phyloP scores from a whole-genome alignment of 2,888 invertebrate species.

The Griposia aprilina region DNA sequence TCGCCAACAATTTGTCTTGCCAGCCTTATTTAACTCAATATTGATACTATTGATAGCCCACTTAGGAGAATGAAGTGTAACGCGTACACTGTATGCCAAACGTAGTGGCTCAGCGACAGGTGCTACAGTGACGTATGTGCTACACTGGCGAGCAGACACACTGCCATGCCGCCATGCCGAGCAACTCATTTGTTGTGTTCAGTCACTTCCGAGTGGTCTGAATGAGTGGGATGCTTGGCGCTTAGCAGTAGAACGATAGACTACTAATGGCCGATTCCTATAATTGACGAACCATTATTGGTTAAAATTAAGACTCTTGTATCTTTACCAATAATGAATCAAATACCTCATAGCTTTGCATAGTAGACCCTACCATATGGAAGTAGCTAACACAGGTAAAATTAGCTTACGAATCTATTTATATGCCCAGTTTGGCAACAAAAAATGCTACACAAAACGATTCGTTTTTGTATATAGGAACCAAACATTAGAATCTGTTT shows the following conservation, averaged over 20 bases:
- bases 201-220: constrained; percentile 40
- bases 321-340: no score
- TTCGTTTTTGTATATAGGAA: no score
- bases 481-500: no score
- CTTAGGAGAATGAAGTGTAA: constrained; percentile 47
- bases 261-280: neutral
- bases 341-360: no score
- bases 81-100: constrained; percentile 19
- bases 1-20: neutral
- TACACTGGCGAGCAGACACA: constrained; percentile 28
- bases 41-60: constrained; percentile 55
- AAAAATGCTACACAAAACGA: no score
- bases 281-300: no score
- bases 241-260: neutral
- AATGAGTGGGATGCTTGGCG: constrained; percentile 18
- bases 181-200: constrained; percentile 33
- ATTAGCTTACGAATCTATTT: no score
- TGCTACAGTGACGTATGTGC: constrained; percentile 6
- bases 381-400: no score
- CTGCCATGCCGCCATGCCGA: neutral
- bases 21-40: constrained; percentile 41
- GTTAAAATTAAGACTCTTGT: no score
- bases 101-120: constrained; percentile 38
- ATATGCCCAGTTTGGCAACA: no score
- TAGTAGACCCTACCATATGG: no score